Base-by-base conservation (phyloP, 1,140 invertebrate species). In the Drosophila carrolli region DNA sequence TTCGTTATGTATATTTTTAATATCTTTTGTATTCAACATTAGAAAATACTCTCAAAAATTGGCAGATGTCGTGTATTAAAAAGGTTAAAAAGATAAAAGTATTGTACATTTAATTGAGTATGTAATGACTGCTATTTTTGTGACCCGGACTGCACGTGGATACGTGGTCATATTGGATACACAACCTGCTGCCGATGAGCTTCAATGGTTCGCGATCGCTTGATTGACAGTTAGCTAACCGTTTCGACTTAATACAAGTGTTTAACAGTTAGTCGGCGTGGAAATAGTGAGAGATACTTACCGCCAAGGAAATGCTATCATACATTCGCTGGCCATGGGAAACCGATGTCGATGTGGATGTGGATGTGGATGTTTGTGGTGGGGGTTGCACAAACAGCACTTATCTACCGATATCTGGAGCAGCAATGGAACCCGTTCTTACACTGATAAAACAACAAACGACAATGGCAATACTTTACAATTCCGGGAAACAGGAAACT, bases 161-260 rank as follows among this genome's bases (percentile, higher is more conserved):
- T 50, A 32, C 27, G 48, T 32, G 48, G 27, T 50, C 27, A 37
- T 37, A 37, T 37, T 6, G 13, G 29, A 63, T 35, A 57, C 60
- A 48, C 70, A 72, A 43, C 43, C 73, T 47, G 78, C 67, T 68
- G 55, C 59, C 76, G 68, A 50, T 58, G 68, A 71, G 68, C 68
- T 71, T 71, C 50, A 70, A 71, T 71, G 65, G 44, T 14, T 66
- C 29, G 75, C 35, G 41, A 73, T 62, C 58, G 55, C 67, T 73
- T 75, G 72, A 75, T 75, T 75, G 72, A 75, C 72, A 75, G 72
- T 75, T 75, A 75, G 74, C 72, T 65, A 75, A 75, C 72, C 51
- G 59, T 65, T 75, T n/a, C 38, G 68, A 71, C 41, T 71, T 71
- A 71, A 71, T 71, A 71, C 68, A 71, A 71, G 68, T 56, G 53